Evolutionary conservation across 2,888 invertebrate species (phyloP), one percentile per base, ranked within the genome.

Genomic region (Rhaphigaster nebulosa): DNA sequence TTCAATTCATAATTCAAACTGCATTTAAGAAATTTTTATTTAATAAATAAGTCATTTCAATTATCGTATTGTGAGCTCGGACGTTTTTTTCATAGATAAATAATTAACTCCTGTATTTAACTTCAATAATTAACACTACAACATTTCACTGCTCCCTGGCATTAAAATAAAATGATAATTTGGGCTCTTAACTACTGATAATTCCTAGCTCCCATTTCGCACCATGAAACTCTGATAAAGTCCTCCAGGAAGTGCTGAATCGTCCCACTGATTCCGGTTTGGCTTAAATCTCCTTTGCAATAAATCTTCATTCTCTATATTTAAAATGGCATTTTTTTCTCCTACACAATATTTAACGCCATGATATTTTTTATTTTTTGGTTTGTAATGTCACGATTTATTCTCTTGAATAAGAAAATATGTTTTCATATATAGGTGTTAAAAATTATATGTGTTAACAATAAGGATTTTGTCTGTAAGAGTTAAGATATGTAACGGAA

Each of bases 211-310:
- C 26, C 80, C 23, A 41, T 41, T 41, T 41, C 41, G 41, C 80
- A 10, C 80, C 38, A 38, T 80, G 41, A 23, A 80, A 26, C 41
- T 23, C 80, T 41, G 45, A 41, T 41, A 60, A 84, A 87, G n/a
- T 29, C 91, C 84, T 76, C 52, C 34, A 87, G 87, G 90, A 76
- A 87, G 87, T 52, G 65, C 89, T 91, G 87, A 76, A n/a, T 18
- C 50, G 26, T 50, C 60, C 60, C 38, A 23, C 38, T 1, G n/a
- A 26, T 80, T 76, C 34, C 52, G 26, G 20, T 56, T 90, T 34
- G 52, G 60, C 70, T 38, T 20, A 45, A 45, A 41, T 65, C 91
- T 70, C 87, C 23, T 18, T 29, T 23, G 23, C 41, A 26, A 45
- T 52, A 41, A 54, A 54, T 90, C 34, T 80, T 20, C 52, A 29